Evolutionary conservation across 2,113 vertebrate genomes (phyloP), one percentile per base, ranked within the genome.

Genomic region (Balaenoptera acutorostrata): DNA sequence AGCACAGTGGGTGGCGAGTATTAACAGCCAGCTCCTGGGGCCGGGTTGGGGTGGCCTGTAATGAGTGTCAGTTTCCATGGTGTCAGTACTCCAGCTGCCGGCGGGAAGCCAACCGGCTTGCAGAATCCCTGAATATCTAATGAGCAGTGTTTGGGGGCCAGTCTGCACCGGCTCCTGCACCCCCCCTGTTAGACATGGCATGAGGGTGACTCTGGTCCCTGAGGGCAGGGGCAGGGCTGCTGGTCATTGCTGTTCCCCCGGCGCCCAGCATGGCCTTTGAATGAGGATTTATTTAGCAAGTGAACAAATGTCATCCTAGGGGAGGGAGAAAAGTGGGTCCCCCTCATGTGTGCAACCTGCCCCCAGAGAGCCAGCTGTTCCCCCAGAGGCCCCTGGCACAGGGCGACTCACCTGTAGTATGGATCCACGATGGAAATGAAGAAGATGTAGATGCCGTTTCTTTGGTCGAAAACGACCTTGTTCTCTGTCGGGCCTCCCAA

Each of bases 361-460:
- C 41, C 41, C 55, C 31, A 0, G 46, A 17, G 25, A 27, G 3
- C 18, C 31, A 15, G 61, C 36, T 23, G 7, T 17, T 14, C 59
- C 89, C 55, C 3, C 21, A 20, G 36, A 27, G 52, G n/a, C 27
- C 84, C n/a, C 21, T 0, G 29, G 14, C 36, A 1, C 29, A 6
- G 23, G 55, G 87, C 0, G 8, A 27, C 1, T 6, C 17, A 98
- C 98, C 97, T 98, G 93, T 97, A 98, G 66, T 87, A 31, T 0
- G 98, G 98, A 5, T 98, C 97, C 87, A 98, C 96, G 0, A 98
- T 49, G 0, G 92, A 63, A 2, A 98, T 11, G 20, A 3, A 5
- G 85, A 98, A 98, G 59, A 90, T 0, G 14, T 98, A 98, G 23
- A 98, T 95, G 1, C 98, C 97, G 0, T 97, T 98, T 31, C 97